Conservation (phyloP, 2,797 vertebrate genomes). For the Centropyge bicolor region DNA sequence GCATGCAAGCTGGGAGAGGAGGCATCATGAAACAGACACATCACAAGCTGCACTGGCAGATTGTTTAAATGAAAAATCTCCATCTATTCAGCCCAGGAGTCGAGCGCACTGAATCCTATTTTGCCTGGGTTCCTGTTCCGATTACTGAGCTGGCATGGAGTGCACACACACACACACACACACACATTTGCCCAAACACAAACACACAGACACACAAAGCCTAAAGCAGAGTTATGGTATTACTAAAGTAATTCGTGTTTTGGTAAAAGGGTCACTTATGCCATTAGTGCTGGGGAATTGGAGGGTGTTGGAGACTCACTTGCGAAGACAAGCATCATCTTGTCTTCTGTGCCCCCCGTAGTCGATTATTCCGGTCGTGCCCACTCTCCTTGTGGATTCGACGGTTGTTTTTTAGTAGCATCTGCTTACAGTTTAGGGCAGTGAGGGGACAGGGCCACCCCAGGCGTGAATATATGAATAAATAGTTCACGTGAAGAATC, state of each 20-base stretch:
- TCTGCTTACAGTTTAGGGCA: slow-evolving; percentile 74
- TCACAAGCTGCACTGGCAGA: slow-evolving; percentile 64
- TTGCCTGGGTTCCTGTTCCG: slow-evolving; percentile 67
- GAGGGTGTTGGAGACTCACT: slow-evolving; percentile 58
- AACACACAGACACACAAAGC: slow-evolving; percentile 37
- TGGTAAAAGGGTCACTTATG: slow-evolving; percentile 69
- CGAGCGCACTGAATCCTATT: slow-evolving; percentile 73
- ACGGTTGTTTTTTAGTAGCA: slow-evolving; percentile 71
- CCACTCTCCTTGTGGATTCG: slow-evolving; percentile 52
- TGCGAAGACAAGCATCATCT: slow-evolving; percentile 68
- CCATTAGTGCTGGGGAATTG: slow-evolving; percentile 58
- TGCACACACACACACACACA: slow-evolving; percentile 1
- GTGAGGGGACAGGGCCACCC: slow-evolving; percentile 63
- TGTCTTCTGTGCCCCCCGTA: slow-evolving; percentile 53
- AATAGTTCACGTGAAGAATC: slow-evolving; percentile 53
- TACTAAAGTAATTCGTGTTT: slow-evolving; percentile 59
- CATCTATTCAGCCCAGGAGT: slow-evolving; percentile 70
- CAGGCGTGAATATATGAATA: slow-evolving; percentile 78
- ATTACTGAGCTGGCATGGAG: slow-evolving; percentile 63
- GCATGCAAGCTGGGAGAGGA: slow-evolving; percentile 59
- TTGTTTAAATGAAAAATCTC: slow-evolving; percentile 77
- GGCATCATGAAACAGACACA: slow-evolving; percentile 65
- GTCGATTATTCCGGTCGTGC: slow-evolving; percentile 49
- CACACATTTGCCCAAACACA: slow-evolving; percentile 36
- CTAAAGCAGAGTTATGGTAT: slow-evolving; percentile 63